Evolutionary conservation across 2,888 invertebrate species (phyloP).

Genomic region (Tiliacea aurago): DNA sequence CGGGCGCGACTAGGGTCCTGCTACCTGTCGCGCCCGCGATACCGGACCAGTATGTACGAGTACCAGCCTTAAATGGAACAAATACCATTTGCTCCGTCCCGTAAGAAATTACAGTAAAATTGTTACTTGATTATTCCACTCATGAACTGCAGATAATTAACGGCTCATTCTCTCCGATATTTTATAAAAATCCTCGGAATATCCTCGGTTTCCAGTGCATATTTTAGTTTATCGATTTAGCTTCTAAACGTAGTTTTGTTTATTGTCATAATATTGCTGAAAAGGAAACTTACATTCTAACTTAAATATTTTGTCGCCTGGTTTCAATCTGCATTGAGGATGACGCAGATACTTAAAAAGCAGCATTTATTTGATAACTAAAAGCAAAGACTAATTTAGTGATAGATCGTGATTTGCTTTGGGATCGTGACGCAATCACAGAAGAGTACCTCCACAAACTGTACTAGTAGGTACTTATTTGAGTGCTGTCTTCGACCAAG

Average conservation of each 20-base stretch:
- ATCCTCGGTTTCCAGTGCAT: background rate
- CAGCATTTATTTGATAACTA: conserved; percentile 35
- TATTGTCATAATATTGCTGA: background rate
- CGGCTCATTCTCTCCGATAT: conserved; percentile 9
- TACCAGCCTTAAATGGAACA: no score
- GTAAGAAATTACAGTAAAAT: background rate
- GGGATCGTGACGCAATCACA: conserved; percentile 61
- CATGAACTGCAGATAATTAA: conserved; percentile 1
- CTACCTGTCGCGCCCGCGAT: no score
- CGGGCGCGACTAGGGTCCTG: no score
- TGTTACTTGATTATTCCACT: background rate
- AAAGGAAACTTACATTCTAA: background rate
- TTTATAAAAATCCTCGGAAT: background rate
- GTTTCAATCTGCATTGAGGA: conserved; percentile 1
- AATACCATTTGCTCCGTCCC: background rate
- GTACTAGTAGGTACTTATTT: conserved; percentile 32
- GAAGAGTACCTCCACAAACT: conserved; percentile 38
- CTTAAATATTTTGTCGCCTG: background rate
- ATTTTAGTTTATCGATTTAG: conserved; percentile 1
- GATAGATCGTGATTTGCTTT: conserved; percentile 63
- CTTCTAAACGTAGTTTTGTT: background rate
- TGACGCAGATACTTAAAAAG: conserved; percentile 15
- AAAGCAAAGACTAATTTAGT: conserved; percentile 48
- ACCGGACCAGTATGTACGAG: no score
- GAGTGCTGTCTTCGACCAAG: conserved; percentile 44